phyloP scores from a whole-genome alignment of 2,113 vertebrate species.

The Sigmodon hispidus region DNA sequence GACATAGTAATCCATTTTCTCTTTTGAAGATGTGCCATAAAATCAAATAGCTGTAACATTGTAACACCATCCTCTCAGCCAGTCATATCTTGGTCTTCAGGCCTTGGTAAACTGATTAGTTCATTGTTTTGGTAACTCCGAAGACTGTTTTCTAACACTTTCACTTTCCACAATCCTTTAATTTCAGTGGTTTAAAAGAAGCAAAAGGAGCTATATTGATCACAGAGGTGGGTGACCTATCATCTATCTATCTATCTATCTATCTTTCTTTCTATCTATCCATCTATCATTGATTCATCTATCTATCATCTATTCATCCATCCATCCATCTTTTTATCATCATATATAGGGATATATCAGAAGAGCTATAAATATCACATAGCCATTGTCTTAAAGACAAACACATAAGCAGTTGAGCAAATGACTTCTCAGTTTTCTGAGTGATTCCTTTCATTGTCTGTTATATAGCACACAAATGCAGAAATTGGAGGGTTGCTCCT shows the following conservation, averaged over 20 bases:
- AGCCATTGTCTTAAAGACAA: not conserved
- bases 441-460: not conserved
- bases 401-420: not conserved
- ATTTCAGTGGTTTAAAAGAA: not conserved
- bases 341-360: not conserved
- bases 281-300: not conserved
- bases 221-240: not conserved
- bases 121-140: not conserved
- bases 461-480: not conserved
- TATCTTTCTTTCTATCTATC: not conserved
- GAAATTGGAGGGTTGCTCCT: not conserved
- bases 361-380: not conserved
- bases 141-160: not conserved
- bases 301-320: not conserved
- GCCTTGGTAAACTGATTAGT: not conserved
- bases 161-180: not conserved
- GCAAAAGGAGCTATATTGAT: not conserved
- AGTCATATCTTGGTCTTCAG: not conserved
- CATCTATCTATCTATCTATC: not conserved
- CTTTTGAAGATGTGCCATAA: slow-evolving; percentile 54
- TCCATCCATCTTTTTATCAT: not conserved
- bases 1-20: slow-evolving; percentile 51
- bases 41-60: slow-evolving; percentile 32
- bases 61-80: not conserved
- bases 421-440: not conserved